phyloP scores from a whole-genome alignment of 2,888 invertebrate genomes.

The Troides aeacus region DNA sequence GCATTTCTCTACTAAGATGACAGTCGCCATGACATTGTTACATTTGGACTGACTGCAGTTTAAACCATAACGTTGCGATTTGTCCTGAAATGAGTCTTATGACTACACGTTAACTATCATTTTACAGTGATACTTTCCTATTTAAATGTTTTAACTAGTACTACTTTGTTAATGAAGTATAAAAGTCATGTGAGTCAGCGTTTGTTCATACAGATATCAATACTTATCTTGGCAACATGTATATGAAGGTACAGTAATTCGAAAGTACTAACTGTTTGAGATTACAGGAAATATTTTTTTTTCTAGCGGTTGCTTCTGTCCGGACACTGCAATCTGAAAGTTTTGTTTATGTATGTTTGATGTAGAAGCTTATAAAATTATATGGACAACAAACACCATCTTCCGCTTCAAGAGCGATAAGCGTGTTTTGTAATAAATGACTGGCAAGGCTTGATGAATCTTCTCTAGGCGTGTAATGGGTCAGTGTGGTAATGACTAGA shows the following conservation, averaged over 20 bases:
- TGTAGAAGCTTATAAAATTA: too few relatives aligned
- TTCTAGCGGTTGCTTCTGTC: background rate
- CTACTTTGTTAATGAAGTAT: slow-evolving; percentile 33
- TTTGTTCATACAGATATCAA: slow-evolving; percentile 70
- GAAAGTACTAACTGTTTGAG: background rate
- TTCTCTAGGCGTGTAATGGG: too few relatives aligned
- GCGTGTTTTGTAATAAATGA: too few relatives aligned
- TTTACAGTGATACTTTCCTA: background rate
- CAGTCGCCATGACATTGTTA: slow-evolving; percentile 51
- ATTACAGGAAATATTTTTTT: background rate
- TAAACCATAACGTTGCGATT: slow-evolving; percentile 5
- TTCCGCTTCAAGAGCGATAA: too few relatives aligned
- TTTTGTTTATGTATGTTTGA: too few relatives aligned
- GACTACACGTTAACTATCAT: background rate
- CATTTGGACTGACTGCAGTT: slow-evolving; percentile 37
- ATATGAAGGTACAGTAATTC: slow-evolving; percentile 56
- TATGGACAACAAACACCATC: too few relatives aligned
- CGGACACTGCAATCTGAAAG: background rate
- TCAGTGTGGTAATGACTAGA: too few relatives aligned
- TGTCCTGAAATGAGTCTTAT: slow-evolving; percentile 6
- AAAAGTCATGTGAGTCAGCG: slow-evolving; percentile 33
- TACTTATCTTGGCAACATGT: slow-evolving; percentile 66
- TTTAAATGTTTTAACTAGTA: slow-evolving; percentile 22
- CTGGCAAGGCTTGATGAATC: too few relatives aligned
- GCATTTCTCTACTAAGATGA: slow-evolving; percentile 31